Conservation (phyloP, 2,888 invertebrate species). For the Diplazon laetatorius region DNA sequence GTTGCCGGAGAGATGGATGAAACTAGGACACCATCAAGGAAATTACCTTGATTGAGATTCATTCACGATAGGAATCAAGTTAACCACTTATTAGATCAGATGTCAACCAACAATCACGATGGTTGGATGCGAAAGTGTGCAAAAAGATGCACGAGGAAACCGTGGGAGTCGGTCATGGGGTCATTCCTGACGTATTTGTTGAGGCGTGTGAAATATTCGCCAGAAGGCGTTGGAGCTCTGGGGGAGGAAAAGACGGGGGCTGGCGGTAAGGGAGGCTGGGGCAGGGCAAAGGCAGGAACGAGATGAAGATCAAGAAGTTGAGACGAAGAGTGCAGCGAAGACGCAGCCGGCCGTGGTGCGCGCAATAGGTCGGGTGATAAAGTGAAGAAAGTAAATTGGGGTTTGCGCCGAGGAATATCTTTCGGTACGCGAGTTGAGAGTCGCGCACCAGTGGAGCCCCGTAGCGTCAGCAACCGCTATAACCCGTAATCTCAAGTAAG, state of each 20-base stretch:
- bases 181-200: slow-evolving; percentile 2
- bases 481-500: slow-evolving; percentile 41
- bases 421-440: background rate
- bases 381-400: slow-evolving; percentile 48
- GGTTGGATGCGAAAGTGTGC: slow-evolving; percentile 10
- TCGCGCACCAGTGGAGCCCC: background rate
- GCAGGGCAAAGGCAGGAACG: too few species aligned
- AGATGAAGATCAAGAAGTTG: too few species aligned
- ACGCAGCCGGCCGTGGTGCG: background rate
- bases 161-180: slow-evolving; percentile 12
- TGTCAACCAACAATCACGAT: slow-evolving; percentile 1
- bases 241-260: background rate
- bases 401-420: slow-evolving; percentile 20
- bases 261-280: background rate
- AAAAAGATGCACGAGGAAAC: slow-evolving; percentile 5
- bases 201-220: slow-evolving; percentile 3
- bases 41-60: too few species aligned
- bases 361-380: slow-evolving; percentile 33
- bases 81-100: background rate
- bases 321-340: background rate
- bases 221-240: background rate
- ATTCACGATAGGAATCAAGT: too few species aligned
- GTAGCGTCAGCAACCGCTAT: slow-evolving; percentile 19
- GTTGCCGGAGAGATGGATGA: background rate
- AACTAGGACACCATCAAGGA: too few species aligned